phyloP scores from a whole-genome alignment of 2,113 vertebrate species.

The Ochotona curzoniae region DNA sequence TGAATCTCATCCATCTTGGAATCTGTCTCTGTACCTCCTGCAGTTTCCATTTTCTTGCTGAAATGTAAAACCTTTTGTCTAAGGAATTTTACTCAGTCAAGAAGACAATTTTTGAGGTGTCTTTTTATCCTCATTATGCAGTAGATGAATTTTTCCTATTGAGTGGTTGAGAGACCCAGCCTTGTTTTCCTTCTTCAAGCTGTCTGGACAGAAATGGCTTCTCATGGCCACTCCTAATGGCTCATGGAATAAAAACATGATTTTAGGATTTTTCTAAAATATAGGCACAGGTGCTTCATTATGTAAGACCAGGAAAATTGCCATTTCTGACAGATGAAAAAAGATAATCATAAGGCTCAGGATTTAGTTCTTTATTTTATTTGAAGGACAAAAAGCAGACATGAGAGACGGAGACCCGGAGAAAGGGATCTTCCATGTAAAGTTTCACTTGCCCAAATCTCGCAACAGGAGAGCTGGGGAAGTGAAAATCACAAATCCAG shows the following conservation, averaged over 20 bases:
- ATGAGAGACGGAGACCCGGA: too few species aligned
- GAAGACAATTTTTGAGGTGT: constrained; percentile 28
- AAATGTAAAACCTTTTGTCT: constrained; percentile 64
- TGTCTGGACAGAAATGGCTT: background rate
- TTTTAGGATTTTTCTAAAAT: constrained; percentile 22
- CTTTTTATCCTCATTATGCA: background rate
- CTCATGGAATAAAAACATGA: constrained; percentile 7
- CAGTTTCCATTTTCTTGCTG: constrained; percentile 69
- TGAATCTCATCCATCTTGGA: background rate
- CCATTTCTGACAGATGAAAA: background rate
- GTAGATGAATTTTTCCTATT: background rate
- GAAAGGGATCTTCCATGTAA: too few species aligned
- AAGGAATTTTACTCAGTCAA: constrained; percentile 59
- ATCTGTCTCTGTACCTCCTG: background rate
- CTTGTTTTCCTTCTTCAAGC: constrained; percentile 7
- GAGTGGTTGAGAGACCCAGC: constrained; percentile 22
- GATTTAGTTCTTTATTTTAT: background rate
- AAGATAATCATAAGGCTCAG: background rate
- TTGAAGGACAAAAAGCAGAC: too few species aligned
- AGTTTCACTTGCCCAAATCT: too few species aligned
- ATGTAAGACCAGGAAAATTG: background rate
- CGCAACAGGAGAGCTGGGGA: too few species aligned
- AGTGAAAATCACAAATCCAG: too few species aligned
- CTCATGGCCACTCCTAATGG: background rate
- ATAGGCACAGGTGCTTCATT: background rate